Base-by-base conservation (phyloP, 2,797 vertebrate genomes). In the Sylvia borin region DNA sequence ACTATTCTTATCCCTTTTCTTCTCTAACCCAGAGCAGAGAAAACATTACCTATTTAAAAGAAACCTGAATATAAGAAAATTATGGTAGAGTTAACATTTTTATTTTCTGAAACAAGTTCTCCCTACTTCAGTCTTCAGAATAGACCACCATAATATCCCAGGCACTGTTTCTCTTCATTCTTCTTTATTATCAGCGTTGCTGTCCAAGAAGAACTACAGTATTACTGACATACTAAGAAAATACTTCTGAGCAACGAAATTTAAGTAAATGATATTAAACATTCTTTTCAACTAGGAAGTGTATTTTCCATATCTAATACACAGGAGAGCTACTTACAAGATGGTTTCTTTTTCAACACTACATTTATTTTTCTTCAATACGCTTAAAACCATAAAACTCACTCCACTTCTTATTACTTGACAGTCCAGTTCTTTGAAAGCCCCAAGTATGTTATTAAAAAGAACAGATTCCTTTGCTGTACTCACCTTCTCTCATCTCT, bases 401-500 rank as follows among this genome's bases (percentile, higher is more conserved):
- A 26, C 26, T 74, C 45, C 5, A 57, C 7, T 76, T 81, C 29
- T 67, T 67, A 58, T 24, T 65, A 65, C 25, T 38, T 43, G 50
- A 68, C 16, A 57, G 42, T 54, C 70, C 27, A 38, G 38, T 62
- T 70, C 75, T 72, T 68, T 58, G 36, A 50, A 72, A 77, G 21
- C 11, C 14, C 10, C 22, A 53, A 53, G 20, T 3, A 43, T 11
- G 5, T 27, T 42, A 82, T 1, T 24, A 62, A 70, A 40, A 57
- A 16, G 26, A 53, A 45, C 22, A 71, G 47, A 77, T 17, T 51
- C 38, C 64, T 43, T 42, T 72, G 48, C 53, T 78, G 48, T 51
- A 77, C 94, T 95, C 96, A 98, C 95, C 96, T 77, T 96, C 97
- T 43, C 76, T 48, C 97, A 97, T 97, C 88, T 97, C 97, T 54